phyloP scores from a whole-genome alignment of 2,113 vertebrate genomes.

The Mesoclemmys tuberculata region DNA sequence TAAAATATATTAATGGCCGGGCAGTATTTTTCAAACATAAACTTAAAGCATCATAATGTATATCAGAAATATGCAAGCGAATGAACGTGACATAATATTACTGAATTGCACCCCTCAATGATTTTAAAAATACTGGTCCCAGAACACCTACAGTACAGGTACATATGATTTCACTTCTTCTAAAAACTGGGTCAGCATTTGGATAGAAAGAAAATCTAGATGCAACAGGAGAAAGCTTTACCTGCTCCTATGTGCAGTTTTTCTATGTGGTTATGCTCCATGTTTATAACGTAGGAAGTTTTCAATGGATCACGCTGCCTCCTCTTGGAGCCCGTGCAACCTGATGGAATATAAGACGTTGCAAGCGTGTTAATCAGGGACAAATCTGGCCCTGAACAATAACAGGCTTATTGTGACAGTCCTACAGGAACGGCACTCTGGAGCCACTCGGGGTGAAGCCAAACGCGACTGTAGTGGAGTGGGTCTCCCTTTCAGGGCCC shows the following conservation, averaged over 20 bases:
- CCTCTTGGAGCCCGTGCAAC: background rate
- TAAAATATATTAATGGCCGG: background rate
- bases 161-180: background rate
- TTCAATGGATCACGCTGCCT: background rate
- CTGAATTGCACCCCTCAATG: background rate
- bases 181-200: background rate
- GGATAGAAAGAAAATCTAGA: background rate
- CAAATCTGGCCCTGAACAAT: background rate
- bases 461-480: too few relatives aligned
- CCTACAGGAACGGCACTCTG: too few relatives aligned
- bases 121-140: background rate
- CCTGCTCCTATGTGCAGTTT: too few relatives aligned
- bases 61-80: background rate
- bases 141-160: background rate
- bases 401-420: background rate
- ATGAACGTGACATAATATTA: background rate
- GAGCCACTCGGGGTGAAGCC: too few relatives aligned
- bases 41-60: background rate
- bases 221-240: background rate
- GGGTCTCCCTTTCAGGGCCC: too few relatives aligned
- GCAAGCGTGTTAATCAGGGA: background rate
- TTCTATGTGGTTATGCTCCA: background rate
- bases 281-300: background rate
- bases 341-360: background rate
- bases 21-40: background rate